A percentile compares a stretch with the other conserved stretches of the same genome.
Conservation (phyloP, 2,888 invertebrate species). For the Chrysolina oricalcia region DNA sequence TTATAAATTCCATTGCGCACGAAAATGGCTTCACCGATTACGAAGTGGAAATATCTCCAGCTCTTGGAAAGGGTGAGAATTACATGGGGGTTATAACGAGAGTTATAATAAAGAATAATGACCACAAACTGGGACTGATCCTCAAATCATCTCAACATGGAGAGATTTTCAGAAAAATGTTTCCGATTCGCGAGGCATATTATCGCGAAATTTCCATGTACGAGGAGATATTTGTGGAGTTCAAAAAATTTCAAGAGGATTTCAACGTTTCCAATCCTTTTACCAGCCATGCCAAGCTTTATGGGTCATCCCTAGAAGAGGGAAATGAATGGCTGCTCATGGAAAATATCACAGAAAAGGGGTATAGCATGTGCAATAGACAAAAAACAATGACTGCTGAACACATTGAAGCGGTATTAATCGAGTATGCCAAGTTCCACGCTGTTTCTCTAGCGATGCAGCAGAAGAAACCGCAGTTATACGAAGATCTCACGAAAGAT, state of each 20-base stretch:
- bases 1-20: slow-evolving; percentile 30
- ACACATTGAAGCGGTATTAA: slow-evolving; percentile 59
- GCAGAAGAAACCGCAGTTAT: slow-evolving; percentile 57
- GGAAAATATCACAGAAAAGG: slow-evolving; percentile 59
- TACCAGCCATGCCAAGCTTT: slow-evolving; percentile 34
- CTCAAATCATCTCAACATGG: slow-evolving; percentile 60
- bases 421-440: slow-evolving; percentile 64
- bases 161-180: slow-evolving; percentile 52
- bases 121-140: slow-evolving; percentile 53
- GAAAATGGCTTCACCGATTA: slow-evolving; percentile 38
- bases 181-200: slow-evolving; percentile 55
- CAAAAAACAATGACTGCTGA: slow-evolving; percentile 58
- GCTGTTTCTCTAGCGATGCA: slow-evolving; percentile 62
- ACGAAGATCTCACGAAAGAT: slow-evolving; percentile 40
- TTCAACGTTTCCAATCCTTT: slow-evolving; percentile 28
- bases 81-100: slow-evolving; percentile 55
- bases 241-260: slow-evolving; percentile 58
- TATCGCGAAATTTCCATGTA: slow-evolving; percentile 61
- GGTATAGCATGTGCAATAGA: slow-evolving; percentile 59
- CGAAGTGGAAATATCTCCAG: slow-evolving; percentile 21
- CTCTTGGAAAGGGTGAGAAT: slow-evolving; percentile 50
- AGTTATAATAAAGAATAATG: slow-evolving; percentile 40
- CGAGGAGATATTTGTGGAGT: slow-evolving; percentile 54
- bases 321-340: slow-evolving; percentile 55
- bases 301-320: slow-evolving; percentile 39